Evolutionary conservation across 2,797 vertebrate species (phyloP), one percentile per base, ranked within the genome.

Genomic region (Anomalospiza imberbis): DNA sequence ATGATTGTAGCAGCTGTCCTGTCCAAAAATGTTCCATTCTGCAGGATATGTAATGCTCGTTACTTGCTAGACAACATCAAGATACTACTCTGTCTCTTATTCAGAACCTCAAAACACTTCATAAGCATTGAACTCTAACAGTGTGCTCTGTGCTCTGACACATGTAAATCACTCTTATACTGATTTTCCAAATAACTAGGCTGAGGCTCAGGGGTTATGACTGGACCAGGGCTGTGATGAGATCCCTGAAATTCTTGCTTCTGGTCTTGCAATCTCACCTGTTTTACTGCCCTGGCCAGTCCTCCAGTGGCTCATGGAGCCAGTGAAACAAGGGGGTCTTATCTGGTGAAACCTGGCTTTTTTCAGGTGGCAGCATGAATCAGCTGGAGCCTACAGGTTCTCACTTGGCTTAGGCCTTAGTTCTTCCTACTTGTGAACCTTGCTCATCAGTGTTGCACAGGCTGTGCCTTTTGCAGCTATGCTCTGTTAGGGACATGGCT

Each of bases 11-110:
- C 88, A 96, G 85, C 77, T 62, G 17, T 91, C 20, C 13, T 58
- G 14, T 76, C 58, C 67, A 71, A 88, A 93, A 93, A 75, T 75
- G 32, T 86, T 94, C 86, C 68, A 28, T 81, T 88, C 76, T 92
- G 74, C 61, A 54, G 45, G 76, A 45, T 66, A 22, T 70, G 50
- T 81, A 86, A 51, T 54, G 72, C 71, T 89, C 1, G 0, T 79
- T 89, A 85, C 48, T 89, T 81, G 50, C 62, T 87, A 66, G 70
- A 85, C 57, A 87, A 55, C 2, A 4, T 79, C 54, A 82, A 60
- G 86, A 73, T 95, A 62, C 22, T 38, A 28, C 50, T 31, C 84
- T 80, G 44, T 82, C 44, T 90, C 63, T 91, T 66, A 65, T 31
- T 65, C 18, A 38, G 51, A 77, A n/a, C 60, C n/a, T 83, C 58